Percentiles rank a stretch among this genome's conserved stretches.
phyloP scores from a whole-genome alignment of 2,888 invertebrate genomes.

The Dolichomitus sp. region DNA sequence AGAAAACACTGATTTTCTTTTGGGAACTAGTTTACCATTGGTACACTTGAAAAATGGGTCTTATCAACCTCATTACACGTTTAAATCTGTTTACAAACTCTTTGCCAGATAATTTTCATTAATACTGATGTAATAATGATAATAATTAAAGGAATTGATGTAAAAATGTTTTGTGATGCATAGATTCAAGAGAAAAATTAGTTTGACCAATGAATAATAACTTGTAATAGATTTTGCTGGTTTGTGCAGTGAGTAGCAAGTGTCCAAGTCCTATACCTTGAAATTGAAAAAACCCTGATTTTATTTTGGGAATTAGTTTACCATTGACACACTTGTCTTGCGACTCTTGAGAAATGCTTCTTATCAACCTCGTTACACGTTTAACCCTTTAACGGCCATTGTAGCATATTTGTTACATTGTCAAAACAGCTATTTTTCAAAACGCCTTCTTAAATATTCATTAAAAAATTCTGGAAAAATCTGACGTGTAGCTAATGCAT shows the following conservation, averaged over 20 bases:
- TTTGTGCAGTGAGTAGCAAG: conserved; percentile 79
- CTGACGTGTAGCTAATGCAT: too few relatives aligned
- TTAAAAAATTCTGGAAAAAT: too few relatives aligned
- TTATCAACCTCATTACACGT: not conserved
- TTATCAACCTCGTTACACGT: not conserved
- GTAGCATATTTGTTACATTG: too few relatives aligned
- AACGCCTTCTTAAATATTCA: too few relatives aligned
- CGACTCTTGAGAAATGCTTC: not conserved
- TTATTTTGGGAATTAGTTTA: not conserved
- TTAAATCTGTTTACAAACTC: not conserved
- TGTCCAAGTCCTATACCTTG: conserved; percentile 75
- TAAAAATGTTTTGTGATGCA: not conserved
- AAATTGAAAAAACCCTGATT: conserved; percentile 82
- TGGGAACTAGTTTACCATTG: not conserved
- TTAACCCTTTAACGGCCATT: too few relatives aligned
- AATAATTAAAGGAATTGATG: not conserved
- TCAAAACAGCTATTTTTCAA: too few relatives aligned
- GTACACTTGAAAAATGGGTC: not conserved
- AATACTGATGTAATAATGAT: not conserved
- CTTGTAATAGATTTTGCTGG: not conserved
- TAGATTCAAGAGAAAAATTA: not conserved
- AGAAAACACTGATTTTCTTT: conserved; percentile 75
- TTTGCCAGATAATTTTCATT: not conserved
- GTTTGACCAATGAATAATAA: not conserved
- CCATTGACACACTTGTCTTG: not conserved